Conservation (phyloP, 2,113 vertebrate species). For the Rhagologus leucostigma region DNA sequence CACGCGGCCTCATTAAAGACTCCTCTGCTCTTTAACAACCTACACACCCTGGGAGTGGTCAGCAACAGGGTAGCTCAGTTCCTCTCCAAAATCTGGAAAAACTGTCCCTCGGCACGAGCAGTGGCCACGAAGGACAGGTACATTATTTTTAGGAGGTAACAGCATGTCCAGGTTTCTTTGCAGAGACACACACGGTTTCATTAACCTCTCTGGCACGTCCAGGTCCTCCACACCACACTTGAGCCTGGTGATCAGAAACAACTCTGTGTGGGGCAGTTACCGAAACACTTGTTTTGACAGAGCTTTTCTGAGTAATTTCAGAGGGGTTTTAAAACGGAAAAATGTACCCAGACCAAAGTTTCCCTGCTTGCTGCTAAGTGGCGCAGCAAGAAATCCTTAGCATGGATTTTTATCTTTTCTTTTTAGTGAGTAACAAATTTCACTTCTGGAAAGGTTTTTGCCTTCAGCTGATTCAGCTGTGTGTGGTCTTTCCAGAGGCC, state of each 20-base stretch:
- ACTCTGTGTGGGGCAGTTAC: background rate
- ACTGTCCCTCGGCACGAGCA: background rate
- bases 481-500: background rate
- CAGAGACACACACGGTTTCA: background rate
- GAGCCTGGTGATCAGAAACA: background rate
- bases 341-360: background rate
- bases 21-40: background rate
- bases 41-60: accelerated
- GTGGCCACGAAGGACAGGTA: background rate
- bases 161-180: background rate
- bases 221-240: background rate
- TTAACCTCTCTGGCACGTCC: background rate
- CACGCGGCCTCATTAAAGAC: accelerated
- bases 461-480: background rate
- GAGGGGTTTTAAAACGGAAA: background rate
- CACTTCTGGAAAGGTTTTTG: background rate
- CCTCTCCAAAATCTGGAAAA: background rate
- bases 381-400: background rate
- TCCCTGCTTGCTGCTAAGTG: background rate
- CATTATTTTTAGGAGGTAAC: background rate
- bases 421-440: background rate
- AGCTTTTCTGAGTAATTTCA: background rate
- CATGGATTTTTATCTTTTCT: background rate
- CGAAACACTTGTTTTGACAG: background rate
- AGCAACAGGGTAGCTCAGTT: background rate